Conservation (phyloP, 2,888 invertebrate genomes). For the Physocephala rufipes region DNA sequence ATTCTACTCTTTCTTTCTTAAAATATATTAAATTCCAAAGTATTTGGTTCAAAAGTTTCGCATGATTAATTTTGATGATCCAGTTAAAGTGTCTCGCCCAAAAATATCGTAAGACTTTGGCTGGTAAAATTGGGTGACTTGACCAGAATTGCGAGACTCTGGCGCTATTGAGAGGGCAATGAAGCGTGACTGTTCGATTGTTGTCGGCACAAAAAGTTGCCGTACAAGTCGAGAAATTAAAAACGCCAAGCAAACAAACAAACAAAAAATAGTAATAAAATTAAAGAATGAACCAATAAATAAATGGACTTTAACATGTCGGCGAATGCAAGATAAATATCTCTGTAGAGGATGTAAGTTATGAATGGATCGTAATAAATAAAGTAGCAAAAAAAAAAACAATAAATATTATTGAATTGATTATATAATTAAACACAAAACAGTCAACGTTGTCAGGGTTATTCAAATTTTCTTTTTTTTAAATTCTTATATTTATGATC, state of each 20-base stretch:
- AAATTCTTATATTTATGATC: too few relatives aligned
- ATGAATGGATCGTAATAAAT: too few relatives aligned
- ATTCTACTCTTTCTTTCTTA: background rate
- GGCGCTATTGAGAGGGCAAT: constrained; percentile 36
- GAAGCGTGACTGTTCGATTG: constrained; percentile 31
- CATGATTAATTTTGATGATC: constrained; percentile 27
- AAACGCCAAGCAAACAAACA: background rate
- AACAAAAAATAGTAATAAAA: too few relatives aligned
- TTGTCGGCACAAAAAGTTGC: constrained; percentile 28
- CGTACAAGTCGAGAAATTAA: background rate
- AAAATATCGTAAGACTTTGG: background rate
- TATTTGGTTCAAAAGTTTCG: constrained; percentile 17
- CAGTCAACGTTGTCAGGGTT: too few relatives aligned
- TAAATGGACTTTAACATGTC: constrained; percentile 24
- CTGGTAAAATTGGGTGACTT: constrained; percentile 26
- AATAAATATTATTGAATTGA: too few relatives aligned
- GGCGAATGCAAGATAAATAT: too few relatives aligned
- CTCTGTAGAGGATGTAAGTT: too few relatives aligned
- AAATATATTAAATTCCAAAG: background rate
- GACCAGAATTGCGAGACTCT: constrained; percentile 26
- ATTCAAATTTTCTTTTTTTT: too few relatives aligned
- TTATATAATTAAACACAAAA: too few relatives aligned
- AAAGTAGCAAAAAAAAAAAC: too few relatives aligned
- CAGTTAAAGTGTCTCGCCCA: constrained; percentile 18
- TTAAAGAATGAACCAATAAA: constrained; percentile 23